A percentile compares a stretch with the other conserved stretches of the same genome.
Conservation (phyloP, 2,888 invertebrate species). For the Rhagium mordax region DNA sequence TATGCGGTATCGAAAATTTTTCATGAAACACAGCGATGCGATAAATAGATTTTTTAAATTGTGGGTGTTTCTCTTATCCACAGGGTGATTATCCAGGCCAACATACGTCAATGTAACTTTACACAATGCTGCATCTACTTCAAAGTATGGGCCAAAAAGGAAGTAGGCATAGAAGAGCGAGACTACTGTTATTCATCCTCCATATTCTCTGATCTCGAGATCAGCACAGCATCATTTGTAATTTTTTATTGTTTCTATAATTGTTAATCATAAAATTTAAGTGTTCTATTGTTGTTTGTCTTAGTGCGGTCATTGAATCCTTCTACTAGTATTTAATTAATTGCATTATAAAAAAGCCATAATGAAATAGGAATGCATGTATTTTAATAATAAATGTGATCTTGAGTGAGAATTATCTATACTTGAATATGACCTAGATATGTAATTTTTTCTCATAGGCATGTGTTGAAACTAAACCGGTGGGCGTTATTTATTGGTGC, state of each 20-base stretch:
- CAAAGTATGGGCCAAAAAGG: not conserved
- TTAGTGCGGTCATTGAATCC: not conserved
- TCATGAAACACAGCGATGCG: no score
- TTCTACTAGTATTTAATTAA: not conserved
- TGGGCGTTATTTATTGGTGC: not conserved
- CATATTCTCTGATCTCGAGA: not conserved
- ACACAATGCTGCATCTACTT: no score
- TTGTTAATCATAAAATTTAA: not conserved
- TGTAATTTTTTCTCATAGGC: not conserved
- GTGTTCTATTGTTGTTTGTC: not conserved
- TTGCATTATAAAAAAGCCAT: not conserved
- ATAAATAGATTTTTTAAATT: no score
- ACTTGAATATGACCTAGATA: conserved; percentile 4
- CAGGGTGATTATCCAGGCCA: no score
- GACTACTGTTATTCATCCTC: not conserved
- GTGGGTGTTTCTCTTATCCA: no score
- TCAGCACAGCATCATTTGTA: not conserved
- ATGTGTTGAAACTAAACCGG: not conserved
- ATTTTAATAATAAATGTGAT: not conserved
- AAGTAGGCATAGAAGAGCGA: not conserved
- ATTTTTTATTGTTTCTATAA: not conserved
- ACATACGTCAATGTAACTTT: no score
- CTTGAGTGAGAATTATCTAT: conserved; percentile 7
- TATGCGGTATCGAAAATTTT: no score
- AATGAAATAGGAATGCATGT: not conserved